Percentiles rank a stretch among this genome's conserved stretches.
Conservation (phyloP, 2,888 invertebrate genomes). For the Muscina levida region DNA sequence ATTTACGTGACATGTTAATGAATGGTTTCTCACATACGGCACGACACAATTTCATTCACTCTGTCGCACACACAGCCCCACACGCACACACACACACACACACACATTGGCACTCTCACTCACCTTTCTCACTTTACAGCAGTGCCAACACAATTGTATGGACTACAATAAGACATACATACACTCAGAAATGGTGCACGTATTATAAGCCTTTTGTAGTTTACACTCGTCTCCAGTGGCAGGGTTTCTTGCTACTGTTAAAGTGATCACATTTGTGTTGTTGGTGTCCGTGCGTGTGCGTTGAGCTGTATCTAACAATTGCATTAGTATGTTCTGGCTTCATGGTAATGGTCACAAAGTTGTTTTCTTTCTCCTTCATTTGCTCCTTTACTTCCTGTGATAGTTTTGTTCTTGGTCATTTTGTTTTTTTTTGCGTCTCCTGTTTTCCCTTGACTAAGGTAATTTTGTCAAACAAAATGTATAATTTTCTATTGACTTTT, state of each 20-base stretch:
- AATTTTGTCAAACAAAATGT: conserved; percentile 53
- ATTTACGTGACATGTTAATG: conserved; percentile 62
- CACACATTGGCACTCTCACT: too few relatives aligned
- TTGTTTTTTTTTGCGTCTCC: conserved; percentile 3
- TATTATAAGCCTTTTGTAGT: conserved; percentile 45
- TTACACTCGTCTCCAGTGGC: conserved; percentile 3
- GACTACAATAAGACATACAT: too few relatives aligned
- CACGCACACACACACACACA: too few relatives aligned
- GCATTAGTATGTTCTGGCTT: conserved; percentile 14
- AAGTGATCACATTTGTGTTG: conserved; percentile 24
- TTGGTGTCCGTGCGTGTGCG: background rate
- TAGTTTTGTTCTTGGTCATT: background rate
- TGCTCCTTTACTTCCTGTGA: conserved; percentile 18
- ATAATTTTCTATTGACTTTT: conserved; percentile 53
- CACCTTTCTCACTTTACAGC: background rate
- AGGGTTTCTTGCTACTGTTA: conserved; percentile 12
- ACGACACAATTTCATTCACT: too few relatives aligned
- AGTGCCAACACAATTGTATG: conserved; percentile 25
- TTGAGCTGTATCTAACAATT: conserved; percentile 11
- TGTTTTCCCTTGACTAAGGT: conserved; percentile 42
- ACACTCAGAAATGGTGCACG: too few relatives aligned
- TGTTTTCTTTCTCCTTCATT: conserved; percentile 4
- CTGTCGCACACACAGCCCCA: too few relatives aligned
- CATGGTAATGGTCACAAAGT: conserved; percentile 26
- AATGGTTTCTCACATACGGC: conserved; percentile 50